Percentiles rank a stretch among this genome's conserved stretches.
Evolutionary conservation across 1,140 invertebrate genomes (phyloP).

Genomic region (Apis florea): DNA sequence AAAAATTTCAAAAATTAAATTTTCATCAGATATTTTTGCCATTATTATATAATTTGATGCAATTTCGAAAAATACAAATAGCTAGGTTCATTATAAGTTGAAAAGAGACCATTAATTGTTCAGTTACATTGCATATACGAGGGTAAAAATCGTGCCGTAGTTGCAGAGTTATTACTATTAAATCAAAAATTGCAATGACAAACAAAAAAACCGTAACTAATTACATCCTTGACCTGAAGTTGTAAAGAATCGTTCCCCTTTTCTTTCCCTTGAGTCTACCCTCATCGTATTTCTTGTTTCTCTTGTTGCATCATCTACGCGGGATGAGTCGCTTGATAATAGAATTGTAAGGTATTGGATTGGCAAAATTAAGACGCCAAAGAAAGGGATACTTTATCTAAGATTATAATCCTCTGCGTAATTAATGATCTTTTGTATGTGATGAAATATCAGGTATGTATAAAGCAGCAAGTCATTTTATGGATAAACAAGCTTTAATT

Average conservation of each 20-base stretch:
- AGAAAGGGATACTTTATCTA: not conserved
- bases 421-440: constrained; percentile 26
- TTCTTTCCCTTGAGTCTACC: not conserved
- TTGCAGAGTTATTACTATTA: not conserved
- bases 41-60: not conserved
- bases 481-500: not conserved
- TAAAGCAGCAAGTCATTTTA: constrained; percentile 9
- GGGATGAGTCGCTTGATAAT: not conserved
- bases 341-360: constrained; percentile 4
- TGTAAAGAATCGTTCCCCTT: not conserved
- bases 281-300: not conserved
- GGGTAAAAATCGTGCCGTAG: not conserved
- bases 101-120: not conserved
- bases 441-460: not conserved
- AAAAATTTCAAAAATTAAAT: not conserved
- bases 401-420: constrained; percentile 10
- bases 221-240: not conserved
- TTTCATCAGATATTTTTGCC: not conserved
- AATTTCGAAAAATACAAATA: not conserved
- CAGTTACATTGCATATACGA: not conserved
- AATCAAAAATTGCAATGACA: not conserved
- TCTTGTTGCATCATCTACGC: not conserved
- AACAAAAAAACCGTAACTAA: not conserved
- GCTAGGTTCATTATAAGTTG: not conserved
- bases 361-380: constrained; percentile 11